phyloP scores from a whole-genome alignment of 2,113 vertebrate species.

The Oncorhynchus masou region DNA sequence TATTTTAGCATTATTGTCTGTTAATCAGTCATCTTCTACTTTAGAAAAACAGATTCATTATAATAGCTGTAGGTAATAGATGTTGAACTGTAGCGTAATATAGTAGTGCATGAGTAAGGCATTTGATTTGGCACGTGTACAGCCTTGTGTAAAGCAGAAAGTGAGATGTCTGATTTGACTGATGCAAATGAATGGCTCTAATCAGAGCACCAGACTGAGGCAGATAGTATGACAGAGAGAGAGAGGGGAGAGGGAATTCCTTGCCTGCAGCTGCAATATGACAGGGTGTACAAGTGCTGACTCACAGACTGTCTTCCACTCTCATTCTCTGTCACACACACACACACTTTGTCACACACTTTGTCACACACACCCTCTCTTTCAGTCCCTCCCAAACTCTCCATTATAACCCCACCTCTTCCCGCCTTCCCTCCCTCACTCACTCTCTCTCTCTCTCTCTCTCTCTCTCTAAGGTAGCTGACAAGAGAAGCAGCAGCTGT shows the following conservation, averaged over 20 bases:
- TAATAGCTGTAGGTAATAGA: slow-evolving; percentile 12
- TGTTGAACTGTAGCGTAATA: not conserved
- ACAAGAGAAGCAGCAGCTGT: not conserved
- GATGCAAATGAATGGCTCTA: not conserved
- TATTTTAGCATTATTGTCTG: slow-evolving; percentile 15
- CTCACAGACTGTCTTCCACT: not conserved
- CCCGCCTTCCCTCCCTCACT: too few relatives aligned
- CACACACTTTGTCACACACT: too few relatives aligned
- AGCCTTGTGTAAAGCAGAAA: not conserved
- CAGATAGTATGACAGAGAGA: not conserved
- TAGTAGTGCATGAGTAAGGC: not conserved
- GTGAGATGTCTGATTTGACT: not conserved
- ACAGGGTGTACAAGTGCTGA: not conserved
- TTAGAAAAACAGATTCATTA: slow-evolving; percentile 12
- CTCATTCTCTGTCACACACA: too few relatives aligned
- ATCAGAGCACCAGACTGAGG: not conserved
- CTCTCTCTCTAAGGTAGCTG: slow-evolving; percentile 19
- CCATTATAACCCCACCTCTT: too few relatives aligned
- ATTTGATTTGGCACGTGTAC: not conserved
- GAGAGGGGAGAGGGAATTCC: slow-evolving; percentile 7
- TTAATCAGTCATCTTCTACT: slow-evolving; percentile 28
- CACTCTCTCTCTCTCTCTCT: too few relatives aligned
- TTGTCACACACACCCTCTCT: too few relatives aligned
- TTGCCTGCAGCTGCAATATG: slow-evolving; percentile 1
- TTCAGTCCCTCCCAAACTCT: too few relatives aligned